Conservation (phyloP, 2,888 invertebrate species). For the Drosophila imparisetae region DNA sequence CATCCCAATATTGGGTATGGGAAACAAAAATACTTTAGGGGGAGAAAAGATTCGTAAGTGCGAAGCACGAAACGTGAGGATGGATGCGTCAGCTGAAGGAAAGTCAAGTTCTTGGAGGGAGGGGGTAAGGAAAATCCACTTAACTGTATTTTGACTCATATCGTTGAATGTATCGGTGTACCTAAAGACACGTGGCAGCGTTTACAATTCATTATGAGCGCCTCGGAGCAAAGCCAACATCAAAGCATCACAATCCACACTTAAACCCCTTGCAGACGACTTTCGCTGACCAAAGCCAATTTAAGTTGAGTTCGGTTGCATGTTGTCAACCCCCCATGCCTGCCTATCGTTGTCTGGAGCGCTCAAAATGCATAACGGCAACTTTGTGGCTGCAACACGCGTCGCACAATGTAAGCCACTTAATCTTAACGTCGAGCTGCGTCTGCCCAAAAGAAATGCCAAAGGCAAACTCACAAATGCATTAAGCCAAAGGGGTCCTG, state of each 20-base stretch:
- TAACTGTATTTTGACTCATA: slow-evolving; percentile 32
- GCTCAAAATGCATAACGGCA: slow-evolving; percentile 72
- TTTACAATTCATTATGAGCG: slow-evolving; percentile 76
- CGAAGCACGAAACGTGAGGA: slow-evolving; percentile 29
- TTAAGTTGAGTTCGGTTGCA: slow-evolving; percentile 36
- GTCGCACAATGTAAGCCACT: slow-evolving; percentile 73
- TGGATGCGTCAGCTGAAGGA: slow-evolving; percentile 5
- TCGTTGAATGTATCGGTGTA: neutral
- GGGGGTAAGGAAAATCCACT: slow-evolving; percentile 23
- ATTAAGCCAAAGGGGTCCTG: slow-evolving; percentile 38
- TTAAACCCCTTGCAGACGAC: slow-evolving; percentile 30
- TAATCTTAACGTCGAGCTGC: slow-evolving; percentile 64
- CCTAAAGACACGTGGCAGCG: slow-evolving; percentile 69
- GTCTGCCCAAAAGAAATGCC: slow-evolving; percentile 44
- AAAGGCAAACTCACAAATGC: slow-evolving; percentile 52
- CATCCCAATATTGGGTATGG: slow-evolving; percentile 23
- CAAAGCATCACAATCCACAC: slow-evolving; percentile 35
- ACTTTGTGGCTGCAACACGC: slow-evolving; percentile 57
- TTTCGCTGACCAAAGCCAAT: slow-evolving; percentile 67
- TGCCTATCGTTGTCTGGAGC: slow-evolving; percentile 44
- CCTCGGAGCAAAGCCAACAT: slow-evolving; percentile 48
- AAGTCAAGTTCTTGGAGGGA: slow-evolving; percentile 29
- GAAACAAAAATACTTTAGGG: slow-evolving; percentile 3
- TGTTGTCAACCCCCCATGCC: slow-evolving; percentile 51
- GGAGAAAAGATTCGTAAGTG: slow-evolving; percentile 22